phyloP scores from a whole-genome alignment of 2,113 vertebrate species.

The Anoplopoma fimbria region DNA sequence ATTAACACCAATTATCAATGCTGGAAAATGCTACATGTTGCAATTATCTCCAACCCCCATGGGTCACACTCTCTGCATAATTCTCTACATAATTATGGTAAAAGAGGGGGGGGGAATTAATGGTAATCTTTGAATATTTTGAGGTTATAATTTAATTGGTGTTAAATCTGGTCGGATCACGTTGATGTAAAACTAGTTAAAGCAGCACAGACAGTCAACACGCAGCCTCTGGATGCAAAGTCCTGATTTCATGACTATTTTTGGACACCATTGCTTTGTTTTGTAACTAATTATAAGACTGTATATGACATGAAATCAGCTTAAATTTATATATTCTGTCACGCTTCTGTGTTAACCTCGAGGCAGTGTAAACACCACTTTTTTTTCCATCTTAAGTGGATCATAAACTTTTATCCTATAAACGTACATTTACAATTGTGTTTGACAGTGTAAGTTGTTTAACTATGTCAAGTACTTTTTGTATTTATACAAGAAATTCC shows the following conservation, averaged over 20 bases:
- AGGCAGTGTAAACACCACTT: not conserved
- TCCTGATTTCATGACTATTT: not conserved
- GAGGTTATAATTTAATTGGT: not conserved
- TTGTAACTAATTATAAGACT: not conserved
- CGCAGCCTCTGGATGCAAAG: not conserved
- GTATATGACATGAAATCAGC: not conserved
- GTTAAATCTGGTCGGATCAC: not conserved
- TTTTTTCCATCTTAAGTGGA: not conserved
- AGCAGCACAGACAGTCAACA: not conserved
- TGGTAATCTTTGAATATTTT: not conserved
- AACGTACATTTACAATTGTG: not conserved
- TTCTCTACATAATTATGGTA: constrained; percentile 10
- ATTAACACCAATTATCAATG: constrained; percentile 48
- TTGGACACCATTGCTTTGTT: not conserved
- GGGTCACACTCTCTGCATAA: not conserved
- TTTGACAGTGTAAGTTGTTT: not conserved
- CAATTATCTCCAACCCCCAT: constrained; percentile 16
- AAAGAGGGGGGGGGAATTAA: not conserved
- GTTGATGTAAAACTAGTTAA: not conserved
- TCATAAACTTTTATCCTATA: not conserved
- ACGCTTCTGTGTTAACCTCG: not conserved
- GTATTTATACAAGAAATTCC: not conserved
- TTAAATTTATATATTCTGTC: not conserved
- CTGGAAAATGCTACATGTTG: constrained; percentile 29
- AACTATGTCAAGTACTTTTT: not conserved